A percentile compares a stretch with the other conserved stretches of the same genome.
phyloP scores from a whole-genome alignment of 2,888 invertebrate species.

The Tachina grossa region DNA sequence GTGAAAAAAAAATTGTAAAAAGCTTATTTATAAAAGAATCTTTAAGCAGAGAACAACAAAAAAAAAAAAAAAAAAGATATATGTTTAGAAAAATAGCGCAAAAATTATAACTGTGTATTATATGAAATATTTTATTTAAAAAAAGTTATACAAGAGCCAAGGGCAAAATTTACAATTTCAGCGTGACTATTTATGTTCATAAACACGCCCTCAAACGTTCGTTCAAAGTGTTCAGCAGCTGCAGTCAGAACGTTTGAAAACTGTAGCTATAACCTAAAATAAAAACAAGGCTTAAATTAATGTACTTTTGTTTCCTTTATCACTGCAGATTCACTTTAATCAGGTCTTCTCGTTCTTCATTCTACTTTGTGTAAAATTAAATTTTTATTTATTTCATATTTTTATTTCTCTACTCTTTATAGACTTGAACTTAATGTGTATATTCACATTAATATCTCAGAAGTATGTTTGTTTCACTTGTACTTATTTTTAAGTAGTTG shows the following conservation, averaged over 20 bases:
- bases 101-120: constrained; percentile 16
- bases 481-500: constrained; percentile 12
- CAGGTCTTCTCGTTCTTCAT: constrained; percentile 40
- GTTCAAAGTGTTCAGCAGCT: background rate
- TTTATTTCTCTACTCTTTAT: background rate
- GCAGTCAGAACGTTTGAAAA: constrained; percentile 3
- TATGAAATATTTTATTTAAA: constrained; percentile 2
- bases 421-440: constrained; percentile 32
- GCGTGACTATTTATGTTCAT: constrained; percentile 38
- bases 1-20: constrained; percentile 23
- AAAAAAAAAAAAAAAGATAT: too few species aligned
- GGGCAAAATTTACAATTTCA: constrained; percentile 54
- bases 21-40: constrained; percentile 56
- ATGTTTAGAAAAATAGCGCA: background rate
- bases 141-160: constrained; percentile 38
- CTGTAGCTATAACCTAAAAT: background rate
- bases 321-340: constrained; percentile 30
- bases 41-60: constrained; percentile 31
- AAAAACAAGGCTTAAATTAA: constrained; percentile 50
- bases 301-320: constrained; percentile 46
- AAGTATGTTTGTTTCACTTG: background rate
- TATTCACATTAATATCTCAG: constrained; percentile 7
- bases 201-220: background rate
- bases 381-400: background rate
- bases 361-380: constrained; percentile 3